Base-by-base conservation (phyloP, 2,797 vertebrate species). In the Paguma larvata region DNA sequence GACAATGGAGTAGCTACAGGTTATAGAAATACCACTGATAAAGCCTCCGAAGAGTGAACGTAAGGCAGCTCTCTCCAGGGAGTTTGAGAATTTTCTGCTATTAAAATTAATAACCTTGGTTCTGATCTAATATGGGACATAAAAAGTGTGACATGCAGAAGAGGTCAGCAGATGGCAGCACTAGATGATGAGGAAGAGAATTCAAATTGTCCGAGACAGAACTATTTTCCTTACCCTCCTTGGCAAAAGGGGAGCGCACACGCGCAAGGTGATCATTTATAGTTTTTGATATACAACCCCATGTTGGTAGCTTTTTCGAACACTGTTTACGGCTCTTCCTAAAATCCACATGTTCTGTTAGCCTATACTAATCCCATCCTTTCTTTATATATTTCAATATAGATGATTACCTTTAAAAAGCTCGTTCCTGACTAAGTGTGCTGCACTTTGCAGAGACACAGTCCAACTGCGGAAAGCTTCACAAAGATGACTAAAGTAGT, bases 141-240 rank as follows among this genome's bases (percentile, higher is more conserved):
- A 75, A 38, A 63, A 84, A 6, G 51, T 95, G 94, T 89, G 72
- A 79, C 51, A 91, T 94, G 85, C 41, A 46, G 46, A 92, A 96
- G 62, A 65, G 77, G 83, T 92, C 97, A 97, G 97, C 92, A 97
- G 96, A 94, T 95, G 97, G 97, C 97, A 97, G 97, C 95, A 97
- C 78, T 65, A 7, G 85, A 44, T 38, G 92, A 85, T 1, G 7
- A 80, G 75, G 83, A 89, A 77, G 78, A 53, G 19, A 91, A 70
- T 77, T 32, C 53, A 65, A 12, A 68, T 23, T 73, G 8, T 5
- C 56, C 0, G 13, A 53, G 48, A 79, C 12, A 19, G 18, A 85
- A 16, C 32, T 59, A 1, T 53, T 75, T 79, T 19, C 34, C 63
- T 87, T 32, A 15, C 21, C 14, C 23, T 10, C 18, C 62, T n/a